A percentile compares a stretch with the other conserved stretches of the same genome.
These are phyloP conservation scores for Echiichthys vipera DNA, from an alignment of 2,797 vertebrate species.

Conservation along the genomic window DNA sequence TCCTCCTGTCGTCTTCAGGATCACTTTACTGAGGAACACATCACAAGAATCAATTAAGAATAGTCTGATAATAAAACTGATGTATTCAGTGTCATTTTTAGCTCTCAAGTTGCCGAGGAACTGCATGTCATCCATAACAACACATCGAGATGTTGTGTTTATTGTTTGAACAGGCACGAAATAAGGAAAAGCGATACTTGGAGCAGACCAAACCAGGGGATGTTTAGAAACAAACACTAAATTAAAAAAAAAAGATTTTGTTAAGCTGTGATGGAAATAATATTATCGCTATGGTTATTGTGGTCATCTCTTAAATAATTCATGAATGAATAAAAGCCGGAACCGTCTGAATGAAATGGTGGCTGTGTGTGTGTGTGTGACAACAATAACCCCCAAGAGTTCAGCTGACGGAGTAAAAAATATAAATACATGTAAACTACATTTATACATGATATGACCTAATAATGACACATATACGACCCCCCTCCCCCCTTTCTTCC, in stretches of 20 bases:
- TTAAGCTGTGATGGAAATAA: conserved; percentile 44
- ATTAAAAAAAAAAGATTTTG: conserved; percentile 31
- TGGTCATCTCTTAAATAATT: conserved; percentile 65
- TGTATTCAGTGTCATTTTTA: conserved; percentile 3
- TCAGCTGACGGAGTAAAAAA: conserved; percentile 35
- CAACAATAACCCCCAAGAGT: conserved; percentile 51
- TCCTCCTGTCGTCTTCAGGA: conserved; percentile 22
- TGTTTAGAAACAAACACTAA: conserved; percentile 55
- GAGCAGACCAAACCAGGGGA: conserved; percentile 1
- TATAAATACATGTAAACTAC: conserved; percentile 23
- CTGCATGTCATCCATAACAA: conserved; percentile 10
- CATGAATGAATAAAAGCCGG: conserved; percentile 54
- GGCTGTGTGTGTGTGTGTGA: conserved; percentile 30
- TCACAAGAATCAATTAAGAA: conserved; percentile 23
- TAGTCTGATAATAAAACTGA: conserved; percentile 11
- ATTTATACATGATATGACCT: conserved; percentile 55
- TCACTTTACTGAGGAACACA: conserved; percentile 20
- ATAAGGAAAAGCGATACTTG: background rate
- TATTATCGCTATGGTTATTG: conserved; percentile 41
- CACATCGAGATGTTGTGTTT: conserved; percentile 22
- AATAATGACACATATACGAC: conserved; percentile 69
- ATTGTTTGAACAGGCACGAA: conserved; percentile 11
- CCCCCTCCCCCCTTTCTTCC: conserved; percentile 15
- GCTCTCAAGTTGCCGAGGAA: background rate
- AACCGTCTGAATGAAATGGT: conserved; percentile 18